Evolutionary conservation across 2,113 vertebrate genomes (phyloP), one percentile per base, ranked within the genome.

Genomic region (Stictonetta naevosa): DNA sequence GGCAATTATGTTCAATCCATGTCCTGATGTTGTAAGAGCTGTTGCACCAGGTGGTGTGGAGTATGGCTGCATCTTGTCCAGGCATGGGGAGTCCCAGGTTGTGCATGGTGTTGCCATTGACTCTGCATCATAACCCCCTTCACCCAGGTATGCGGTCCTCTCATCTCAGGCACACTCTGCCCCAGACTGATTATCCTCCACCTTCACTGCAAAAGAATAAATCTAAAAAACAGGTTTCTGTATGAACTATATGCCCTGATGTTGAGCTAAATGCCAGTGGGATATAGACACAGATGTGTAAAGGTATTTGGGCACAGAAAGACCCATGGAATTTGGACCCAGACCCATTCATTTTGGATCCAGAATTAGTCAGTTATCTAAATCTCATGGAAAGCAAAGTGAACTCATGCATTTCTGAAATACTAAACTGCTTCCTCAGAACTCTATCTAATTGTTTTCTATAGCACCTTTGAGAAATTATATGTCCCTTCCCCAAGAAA

Each of bases 1-100:
- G 28, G 19, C 1, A 50, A 16, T 3, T 44, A 4, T 0, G 1
- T 26, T 38, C 13, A 6, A 0, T 33, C 18, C 44, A 36, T 52
- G 68, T 11, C n/a, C 25, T 52, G 26, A 34, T 36, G 34, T 29
- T 38, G 34, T 38, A 17, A 7, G 8, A 20, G 1, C 64, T 42
- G 2, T 3, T 33, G 31, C 3, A 18, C 6, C 44, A 60, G 11
- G 4, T 2, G 4, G 3, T 4, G 0, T 10, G 3, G 9, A 40
- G 4, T 6, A 0, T 2, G 15, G 1, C 22, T 13, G 8, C 0
- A 0, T 50, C 23, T 31, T n/a, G 15, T 6, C 22, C 28, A 22
- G 10, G 3, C 0, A 0, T 11, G 22, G 19, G 17, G 46, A 72
- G 8, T 18, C 11, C 42, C 15, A 6, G 20, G 16, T 0, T 26